Conservation (phyloP, 2,888 invertebrate species). For the Caenorhabditis afra region DNA sequence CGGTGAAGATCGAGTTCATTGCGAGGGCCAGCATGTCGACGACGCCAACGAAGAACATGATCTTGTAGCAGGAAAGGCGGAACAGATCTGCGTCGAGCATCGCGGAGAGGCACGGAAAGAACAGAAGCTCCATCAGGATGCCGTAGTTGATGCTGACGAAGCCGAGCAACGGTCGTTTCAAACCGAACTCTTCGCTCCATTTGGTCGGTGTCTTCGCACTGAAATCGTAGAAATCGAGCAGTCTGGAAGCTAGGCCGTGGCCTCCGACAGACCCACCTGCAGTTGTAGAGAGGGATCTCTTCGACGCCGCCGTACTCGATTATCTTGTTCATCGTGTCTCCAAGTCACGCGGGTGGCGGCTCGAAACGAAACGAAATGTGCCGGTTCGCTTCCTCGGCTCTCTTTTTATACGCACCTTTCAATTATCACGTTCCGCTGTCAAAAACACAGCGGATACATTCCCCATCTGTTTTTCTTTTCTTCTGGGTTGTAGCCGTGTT, state of each 20-base stretch:
- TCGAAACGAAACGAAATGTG: background rate
- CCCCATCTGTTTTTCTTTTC: background rate
- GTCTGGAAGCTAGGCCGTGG: no score
- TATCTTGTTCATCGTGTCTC: conserved; percentile 20
- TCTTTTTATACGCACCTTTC: conserved; percentile 13
- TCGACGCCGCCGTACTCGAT: conserved; percentile 43
- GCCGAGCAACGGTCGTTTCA: conserved; percentile 22
- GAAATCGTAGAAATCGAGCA: background rate
- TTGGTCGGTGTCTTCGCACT: conserved; percentile 21
- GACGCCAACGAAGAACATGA: conserved; percentile 63
- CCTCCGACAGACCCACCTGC: conserved; percentile 24
- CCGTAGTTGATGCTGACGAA: conserved; percentile 28
- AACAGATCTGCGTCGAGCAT: conserved; percentile 50
- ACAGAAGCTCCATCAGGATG: conserved; percentile 34
- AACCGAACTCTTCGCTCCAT: conserved; percentile 17
- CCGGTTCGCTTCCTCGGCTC: background rate
- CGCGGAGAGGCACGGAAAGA: conserved; percentile 47
- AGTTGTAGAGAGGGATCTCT: conserved; percentile 36
- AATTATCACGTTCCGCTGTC: conserved; percentile 4
- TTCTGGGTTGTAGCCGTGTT: background rate
- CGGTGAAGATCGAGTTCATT: conserved; percentile 51
- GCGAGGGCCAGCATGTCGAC: conserved; percentile 51
- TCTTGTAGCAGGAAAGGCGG: conserved; percentile 56
- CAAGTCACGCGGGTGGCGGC: background rate
- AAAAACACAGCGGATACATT: conserved; percentile 13